Percentiles rank a stretch among this genome's conserved stretches.
phyloP scores from a whole-genome alignment of 1,140 invertebrate species.

The Euura lappo region DNA sequence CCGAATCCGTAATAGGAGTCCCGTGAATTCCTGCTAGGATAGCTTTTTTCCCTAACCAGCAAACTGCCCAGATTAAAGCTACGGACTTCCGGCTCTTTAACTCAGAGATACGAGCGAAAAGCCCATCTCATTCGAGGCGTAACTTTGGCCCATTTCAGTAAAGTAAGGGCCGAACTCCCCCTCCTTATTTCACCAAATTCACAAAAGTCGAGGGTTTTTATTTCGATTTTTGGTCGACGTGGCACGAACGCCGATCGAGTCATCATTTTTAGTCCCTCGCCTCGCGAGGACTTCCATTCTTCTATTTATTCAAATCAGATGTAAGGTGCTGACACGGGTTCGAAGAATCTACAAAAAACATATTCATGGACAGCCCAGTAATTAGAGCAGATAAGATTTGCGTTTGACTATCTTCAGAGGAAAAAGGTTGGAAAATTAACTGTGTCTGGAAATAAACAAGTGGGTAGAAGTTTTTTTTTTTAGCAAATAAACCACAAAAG shows the following conservation, averaged over 20 bases:
- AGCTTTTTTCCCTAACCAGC: conserved; percentile 2
- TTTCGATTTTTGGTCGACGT: background rate
- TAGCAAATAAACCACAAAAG: background rate
- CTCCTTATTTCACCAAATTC: background rate
- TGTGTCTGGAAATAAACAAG: no score
- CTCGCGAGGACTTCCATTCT: background rate
- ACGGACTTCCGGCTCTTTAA: background rate
- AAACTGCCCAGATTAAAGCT: background rate
- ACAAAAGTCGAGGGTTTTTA: background rate
- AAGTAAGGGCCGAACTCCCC: background rate
- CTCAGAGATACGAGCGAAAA: background rate
- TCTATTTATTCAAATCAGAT: background rate
- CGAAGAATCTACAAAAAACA: background rate
- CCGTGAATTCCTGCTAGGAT: background rate
- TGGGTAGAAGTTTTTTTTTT: no score
- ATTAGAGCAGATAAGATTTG: background rate
- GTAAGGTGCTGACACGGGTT: background rate
- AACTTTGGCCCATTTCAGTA: background rate
- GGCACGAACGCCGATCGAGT: background rate
- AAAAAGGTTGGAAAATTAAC: no score
- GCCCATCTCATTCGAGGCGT: background rate
- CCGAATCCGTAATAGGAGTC: background rate
- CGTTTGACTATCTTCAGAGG: background rate
- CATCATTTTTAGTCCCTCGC: background rate
- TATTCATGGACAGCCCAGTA: background rate